Percentiles rank a stretch among this genome's conserved stretches.
Conservation (phyloP, 2,113 vertebrate species). For the Alligator sinensis region DNA sequence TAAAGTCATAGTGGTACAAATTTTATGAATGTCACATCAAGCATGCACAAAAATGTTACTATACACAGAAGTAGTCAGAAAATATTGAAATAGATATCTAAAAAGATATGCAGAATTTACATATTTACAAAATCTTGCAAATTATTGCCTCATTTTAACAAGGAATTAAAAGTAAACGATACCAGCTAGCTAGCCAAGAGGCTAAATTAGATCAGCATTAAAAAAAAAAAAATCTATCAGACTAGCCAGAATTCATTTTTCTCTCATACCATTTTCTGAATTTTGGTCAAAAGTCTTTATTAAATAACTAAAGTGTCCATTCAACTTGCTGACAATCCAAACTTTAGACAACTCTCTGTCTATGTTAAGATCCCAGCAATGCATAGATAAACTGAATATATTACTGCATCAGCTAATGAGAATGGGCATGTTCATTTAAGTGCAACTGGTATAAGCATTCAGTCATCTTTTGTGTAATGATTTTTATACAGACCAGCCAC, state of each 20-base stretch:
- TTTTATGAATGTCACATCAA: constrained; percentile 84
- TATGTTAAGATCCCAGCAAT: constrained; percentile 89
- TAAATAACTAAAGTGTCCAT: constrained; percentile 86
- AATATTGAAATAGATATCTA: constrained; percentile 85
- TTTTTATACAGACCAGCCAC: constrained; percentile 77
- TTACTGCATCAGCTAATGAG: constrained; percentile 89
- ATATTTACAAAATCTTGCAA: constrained; percentile 93
- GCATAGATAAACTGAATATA: constrained; percentile 95
- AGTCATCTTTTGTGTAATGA: constrained; percentile 76
- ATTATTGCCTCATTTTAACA: constrained; percentile 98
- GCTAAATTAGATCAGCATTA: constrained; percentile 87
- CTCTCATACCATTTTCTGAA: constrained; percentile 81
- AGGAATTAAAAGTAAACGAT: constrained; percentile 90
- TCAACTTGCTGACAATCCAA: constrained; percentile 86
- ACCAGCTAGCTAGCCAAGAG: constrained; percentile 84
- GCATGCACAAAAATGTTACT: constrained; percentile 91
- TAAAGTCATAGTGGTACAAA: constrained; percentile 91
- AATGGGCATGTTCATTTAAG: constrained; percentile 83
- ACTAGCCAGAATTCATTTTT: constrained; percentile 80
- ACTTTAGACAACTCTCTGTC: constrained; percentile 84
- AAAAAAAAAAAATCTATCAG: constrained; percentile 69
- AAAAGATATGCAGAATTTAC: constrained; percentile 87
- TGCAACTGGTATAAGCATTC: constrained; percentile 86
- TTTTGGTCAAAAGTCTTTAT: constrained; percentile 86
- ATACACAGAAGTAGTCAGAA: constrained; percentile 85